A percentile compares a stretch with the other conserved stretches of the same genome.
Evolutionary conservation across 2,797 vertebrate genomes (phyloP).

Genomic region (Hemitrygon akajei): DNA sequence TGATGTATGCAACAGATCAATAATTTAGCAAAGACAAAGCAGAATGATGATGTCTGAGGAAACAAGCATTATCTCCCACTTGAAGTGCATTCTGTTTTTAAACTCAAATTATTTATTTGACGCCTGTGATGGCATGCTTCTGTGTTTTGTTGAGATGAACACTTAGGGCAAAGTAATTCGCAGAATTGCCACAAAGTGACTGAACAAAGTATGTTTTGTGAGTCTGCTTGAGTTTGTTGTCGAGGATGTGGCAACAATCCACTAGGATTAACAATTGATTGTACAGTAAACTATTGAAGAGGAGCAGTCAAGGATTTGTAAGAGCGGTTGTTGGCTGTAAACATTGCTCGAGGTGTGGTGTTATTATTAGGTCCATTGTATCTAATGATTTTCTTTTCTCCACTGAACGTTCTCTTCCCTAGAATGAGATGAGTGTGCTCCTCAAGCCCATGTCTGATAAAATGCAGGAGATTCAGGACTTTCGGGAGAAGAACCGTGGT

Average conservation of each 20-base stretch:
- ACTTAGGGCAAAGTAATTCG: no score
- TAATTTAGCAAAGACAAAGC: neutral
- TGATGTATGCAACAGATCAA: neutral
- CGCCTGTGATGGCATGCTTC: no score
- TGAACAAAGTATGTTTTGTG: no score
- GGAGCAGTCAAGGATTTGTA: neutral
- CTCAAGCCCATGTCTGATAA: constrained; percentile 87
- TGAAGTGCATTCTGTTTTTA: no score
- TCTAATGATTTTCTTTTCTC: neutral
- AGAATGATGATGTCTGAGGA: no score
- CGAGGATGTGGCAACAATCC: no score
- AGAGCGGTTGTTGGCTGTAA: neutral
- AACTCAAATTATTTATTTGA: no score
- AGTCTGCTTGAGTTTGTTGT: no score
- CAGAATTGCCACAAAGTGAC: no score
- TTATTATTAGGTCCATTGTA: neutral
- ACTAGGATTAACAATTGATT: neutral
- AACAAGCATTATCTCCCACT: no score
- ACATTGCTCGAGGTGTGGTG: neutral
- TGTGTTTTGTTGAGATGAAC: no score
- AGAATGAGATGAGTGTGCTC: constrained; percentile 73
- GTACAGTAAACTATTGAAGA: neutral
- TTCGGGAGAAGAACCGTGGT: constrained; percentile 85
- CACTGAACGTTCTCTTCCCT: constrained; percentile 23
- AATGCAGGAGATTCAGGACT: constrained; percentile 89